Percentiles rank a stretch among this genome's conserved stretches.
Evolutionary conservation across 1,140 invertebrate genomes (phyloP).

Genomic region (Vanessa tameamea): DNA sequence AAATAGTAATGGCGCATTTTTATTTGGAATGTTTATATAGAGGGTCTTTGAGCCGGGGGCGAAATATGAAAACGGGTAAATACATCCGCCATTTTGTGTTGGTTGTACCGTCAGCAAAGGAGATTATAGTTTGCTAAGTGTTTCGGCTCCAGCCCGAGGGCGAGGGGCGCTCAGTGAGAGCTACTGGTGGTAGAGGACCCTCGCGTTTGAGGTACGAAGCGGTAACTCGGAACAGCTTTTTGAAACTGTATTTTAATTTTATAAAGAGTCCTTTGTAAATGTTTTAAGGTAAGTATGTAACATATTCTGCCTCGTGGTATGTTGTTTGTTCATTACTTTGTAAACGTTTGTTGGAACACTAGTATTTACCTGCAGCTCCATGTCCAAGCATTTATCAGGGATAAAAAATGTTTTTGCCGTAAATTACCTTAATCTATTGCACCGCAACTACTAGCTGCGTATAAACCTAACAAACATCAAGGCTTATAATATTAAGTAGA

Average conservation of each 20-base stretch:
- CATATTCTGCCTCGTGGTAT: not conserved
- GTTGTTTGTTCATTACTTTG: not conserved
- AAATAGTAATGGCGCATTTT: conserved; percentile 81
- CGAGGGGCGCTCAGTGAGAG: conserved; percentile 42
- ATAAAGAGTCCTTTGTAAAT: conserved; percentile 27
- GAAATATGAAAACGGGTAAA: conserved; percentile 60
- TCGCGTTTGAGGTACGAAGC: conserved; percentile 22
- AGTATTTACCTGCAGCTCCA: too few relatives aligned
- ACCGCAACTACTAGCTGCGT: too few relatives aligned
- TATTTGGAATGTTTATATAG: conserved; percentile 79
- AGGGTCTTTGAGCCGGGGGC: conserved; percentile 54
- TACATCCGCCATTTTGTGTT: conserved; percentile 70
- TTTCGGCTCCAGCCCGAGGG: conserved; percentile 14
- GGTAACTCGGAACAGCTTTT: conserved; percentile 17
- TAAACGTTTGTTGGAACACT: too few relatives aligned
- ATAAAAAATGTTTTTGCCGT: too few relatives aligned
- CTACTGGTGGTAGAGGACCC: conserved; percentile 38
- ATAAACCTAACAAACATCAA: too few relatives aligned
- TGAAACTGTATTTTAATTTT: conserved; percentile 35
- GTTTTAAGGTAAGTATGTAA: conserved; percentile 2
- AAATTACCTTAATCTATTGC: too few relatives aligned
- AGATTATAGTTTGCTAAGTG: conserved; percentile 44
- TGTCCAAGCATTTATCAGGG: too few relatives aligned
- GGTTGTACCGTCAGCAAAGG: conserved; percentile 63
- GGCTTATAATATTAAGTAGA: too few relatives aligned